Conservation (phyloP, 2,797 vertebrate genomes). For the Falco peregrinus region DNA sequence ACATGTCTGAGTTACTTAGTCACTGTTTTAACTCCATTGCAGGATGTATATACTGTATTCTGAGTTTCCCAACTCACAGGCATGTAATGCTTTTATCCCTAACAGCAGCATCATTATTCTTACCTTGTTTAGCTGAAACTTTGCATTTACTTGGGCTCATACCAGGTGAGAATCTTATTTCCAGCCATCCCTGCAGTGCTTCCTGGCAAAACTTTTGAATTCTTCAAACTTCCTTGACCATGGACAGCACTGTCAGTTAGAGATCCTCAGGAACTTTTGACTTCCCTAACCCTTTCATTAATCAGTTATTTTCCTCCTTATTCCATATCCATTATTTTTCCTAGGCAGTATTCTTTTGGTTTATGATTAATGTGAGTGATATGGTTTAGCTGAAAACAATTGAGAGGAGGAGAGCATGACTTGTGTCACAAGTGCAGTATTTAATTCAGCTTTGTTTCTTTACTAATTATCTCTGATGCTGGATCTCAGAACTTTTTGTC, state of each 20-base stretch:
- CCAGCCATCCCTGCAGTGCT: not conserved
- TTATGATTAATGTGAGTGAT: not conserved
- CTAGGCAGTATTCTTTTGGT: not conserved
- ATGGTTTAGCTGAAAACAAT: not conserved
- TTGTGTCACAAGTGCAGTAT: not conserved
- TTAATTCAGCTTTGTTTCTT: slow-evolving; percentile 3
- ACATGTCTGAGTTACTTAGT: not conserved
- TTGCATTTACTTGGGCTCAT: not conserved
- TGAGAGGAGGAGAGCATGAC: not conserved
- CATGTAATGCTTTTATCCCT: not conserved
- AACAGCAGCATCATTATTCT: not conserved
- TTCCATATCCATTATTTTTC: not conserved
- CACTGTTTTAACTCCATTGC: not conserved
- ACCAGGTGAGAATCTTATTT: not conserved
- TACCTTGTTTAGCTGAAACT: not conserved
- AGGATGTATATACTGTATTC: not conserved
- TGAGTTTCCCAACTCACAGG: not conserved
- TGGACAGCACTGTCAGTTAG: not conserved
- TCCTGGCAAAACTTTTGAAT: not conserved
- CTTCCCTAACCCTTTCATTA: not conserved
- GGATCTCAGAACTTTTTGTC: not conserved
- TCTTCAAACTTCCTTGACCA: not conserved
- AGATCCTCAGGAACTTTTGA: not conserved
- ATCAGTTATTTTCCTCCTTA: not conserved
- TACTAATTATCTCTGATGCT: not conserved